Conservation (phyloP, 2,113 vertebrate species). For the Empidonax alnorum region DNA sequence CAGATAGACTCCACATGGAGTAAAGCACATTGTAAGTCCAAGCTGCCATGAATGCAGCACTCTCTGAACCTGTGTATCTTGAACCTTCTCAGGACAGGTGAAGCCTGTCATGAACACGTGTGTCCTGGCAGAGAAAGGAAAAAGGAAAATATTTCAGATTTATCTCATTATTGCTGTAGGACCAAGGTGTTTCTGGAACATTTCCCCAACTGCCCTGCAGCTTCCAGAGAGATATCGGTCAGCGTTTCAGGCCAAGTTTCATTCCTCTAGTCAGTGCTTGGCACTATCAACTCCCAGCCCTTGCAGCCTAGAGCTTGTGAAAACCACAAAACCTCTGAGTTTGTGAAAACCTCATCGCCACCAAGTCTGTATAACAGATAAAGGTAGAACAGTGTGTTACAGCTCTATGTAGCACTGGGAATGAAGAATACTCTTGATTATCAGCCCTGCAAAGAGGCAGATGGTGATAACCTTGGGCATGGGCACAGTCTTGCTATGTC, state of each 20-base stretch:
- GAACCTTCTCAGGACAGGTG: not conserved
- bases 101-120: not conserved
- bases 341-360: not conserved
- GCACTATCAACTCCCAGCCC: not conserved
- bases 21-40: not conserved
- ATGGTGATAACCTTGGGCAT: not conserved
- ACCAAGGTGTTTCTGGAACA: not conserved
- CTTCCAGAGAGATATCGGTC: not conserved
- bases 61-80: not conserved
- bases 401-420: too few species aligned
- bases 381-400: not conserved
- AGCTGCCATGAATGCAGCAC: fast-evolving
- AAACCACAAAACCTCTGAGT: not conserved
- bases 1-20: not conserved
- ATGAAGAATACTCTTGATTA: not conserved
- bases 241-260: not conserved
- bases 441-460: not conserved
- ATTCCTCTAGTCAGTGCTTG: not conserved
- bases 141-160: not conserved
- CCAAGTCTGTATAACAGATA: not conserved
- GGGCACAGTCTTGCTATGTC: not conserved
- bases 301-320: not conserved
- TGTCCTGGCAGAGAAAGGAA: not conserved
- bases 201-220: not conserved
- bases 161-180: not conserved